Evolutionary conservation across 1,140 invertebrate species (phyloP).

Genomic region (Hyles euphorbiae): DNA sequence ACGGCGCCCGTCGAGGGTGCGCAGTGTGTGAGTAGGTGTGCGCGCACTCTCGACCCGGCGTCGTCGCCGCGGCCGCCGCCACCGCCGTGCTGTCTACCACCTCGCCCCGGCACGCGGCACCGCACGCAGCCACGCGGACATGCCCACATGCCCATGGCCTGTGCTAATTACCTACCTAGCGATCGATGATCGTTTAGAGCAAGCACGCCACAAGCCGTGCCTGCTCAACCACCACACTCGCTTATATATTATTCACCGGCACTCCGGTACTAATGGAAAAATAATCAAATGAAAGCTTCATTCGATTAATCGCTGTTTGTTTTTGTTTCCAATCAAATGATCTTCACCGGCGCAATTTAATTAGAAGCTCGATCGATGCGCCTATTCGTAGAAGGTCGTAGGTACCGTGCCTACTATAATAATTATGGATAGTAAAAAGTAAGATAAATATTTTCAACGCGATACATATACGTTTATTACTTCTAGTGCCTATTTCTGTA

Average conservation of each 20-base stretch:
- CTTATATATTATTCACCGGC: constrained; percentile 44
- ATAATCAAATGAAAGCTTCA: constrained; percentile 54
- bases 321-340: constrained; percentile 41
- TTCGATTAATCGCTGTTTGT: constrained; percentile 47
- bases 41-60: constrained; percentile 29
- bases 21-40: constrained; percentile 45
- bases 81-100: constrained; percentile 26
- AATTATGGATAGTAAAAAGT: no score
- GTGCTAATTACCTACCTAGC: constrained; percentile 24
- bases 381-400: no score
- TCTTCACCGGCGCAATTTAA: constrained; percentile 23
- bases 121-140: constrained; percentile 3
- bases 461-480: background rate
- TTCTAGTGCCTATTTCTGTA: background rate
- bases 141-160: constrained; percentile 8
- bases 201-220: constrained; percentile 25
- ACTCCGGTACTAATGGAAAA: constrained; percentile 41
- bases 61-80: constrained; percentile 16
- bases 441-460: no score
- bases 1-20: constrained; percentile 24
- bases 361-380: constrained; percentile 9
- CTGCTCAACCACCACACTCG: constrained; percentile 33
- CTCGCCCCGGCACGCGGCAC: constrained; percentile 1
- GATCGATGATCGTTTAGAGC: constrained; percentile 33
- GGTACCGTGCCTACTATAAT: no score